These are phyloP conservation scores for Thelaira solivaga DNA, from an alignment of 2,888 invertebrate species.

Conservation along the genomic window DNA sequence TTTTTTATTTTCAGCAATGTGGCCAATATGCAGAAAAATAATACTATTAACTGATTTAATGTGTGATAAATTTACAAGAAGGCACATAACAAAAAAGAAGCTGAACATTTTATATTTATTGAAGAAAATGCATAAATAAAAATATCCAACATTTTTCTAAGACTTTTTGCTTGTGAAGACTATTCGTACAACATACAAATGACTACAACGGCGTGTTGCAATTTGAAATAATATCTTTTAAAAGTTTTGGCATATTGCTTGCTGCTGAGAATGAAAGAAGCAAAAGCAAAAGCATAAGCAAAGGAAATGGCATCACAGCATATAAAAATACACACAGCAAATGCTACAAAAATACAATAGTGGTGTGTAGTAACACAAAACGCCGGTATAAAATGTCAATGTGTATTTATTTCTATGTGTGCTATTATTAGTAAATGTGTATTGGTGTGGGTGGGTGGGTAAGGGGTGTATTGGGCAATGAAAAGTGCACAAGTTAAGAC, in stretches of 20 bases:
- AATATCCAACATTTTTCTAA: background rate
- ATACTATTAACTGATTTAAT: slow-evolving; percentile 46
- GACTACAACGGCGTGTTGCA: slow-evolving; percentile 44
- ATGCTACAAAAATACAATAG: background rate
- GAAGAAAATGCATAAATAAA: slow-evolving; percentile 53
- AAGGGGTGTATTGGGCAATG: background rate
- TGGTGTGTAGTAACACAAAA: background rate
- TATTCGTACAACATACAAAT: slow-evolving; percentile 49
- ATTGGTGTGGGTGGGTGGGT: background rate
- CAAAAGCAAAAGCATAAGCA: slow-evolving; percentile 5
- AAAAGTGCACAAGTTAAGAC: slow-evolving; percentile 37
- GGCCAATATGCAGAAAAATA: slow-evolving; percentile 12
- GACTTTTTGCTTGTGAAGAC: background rate
- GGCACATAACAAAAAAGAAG: background rate
- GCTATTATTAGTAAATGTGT: background rate
- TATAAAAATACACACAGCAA: background rate
- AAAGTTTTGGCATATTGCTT: slow-evolving; percentile 55
- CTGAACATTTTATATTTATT: slow-evolving; percentile 44
- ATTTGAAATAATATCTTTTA: slow-evolving; percentile 46
- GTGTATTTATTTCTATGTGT: background rate
- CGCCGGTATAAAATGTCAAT: background rate
- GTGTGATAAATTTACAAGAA: slow-evolving; percentile 40
- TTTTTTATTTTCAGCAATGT: background rate
- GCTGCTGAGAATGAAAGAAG: slow-evolving; percentile 34
- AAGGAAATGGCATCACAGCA: background rate